These are phyloP conservation scores for Ornithoptera alexandrae DNA, from an alignment of 2,888 invertebrate species.

Conservation along the genomic window DNA sequence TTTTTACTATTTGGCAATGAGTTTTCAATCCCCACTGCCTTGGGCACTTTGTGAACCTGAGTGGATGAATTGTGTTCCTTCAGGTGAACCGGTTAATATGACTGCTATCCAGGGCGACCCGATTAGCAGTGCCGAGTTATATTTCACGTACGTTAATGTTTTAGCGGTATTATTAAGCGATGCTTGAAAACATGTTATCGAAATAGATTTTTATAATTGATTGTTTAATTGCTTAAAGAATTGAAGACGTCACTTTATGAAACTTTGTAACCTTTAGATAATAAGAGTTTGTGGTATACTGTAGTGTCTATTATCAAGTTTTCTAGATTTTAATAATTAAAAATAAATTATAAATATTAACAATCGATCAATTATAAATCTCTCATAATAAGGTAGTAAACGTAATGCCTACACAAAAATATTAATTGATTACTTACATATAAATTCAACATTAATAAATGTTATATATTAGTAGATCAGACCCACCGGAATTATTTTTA, in stretches of 20 bases:
- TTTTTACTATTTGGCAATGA: constrained; percentile 85
- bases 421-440: too few relatives aligned
- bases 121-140: constrained; percentile 80
- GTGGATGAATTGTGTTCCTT: constrained; percentile 77
- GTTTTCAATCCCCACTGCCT: constrained; percentile 84
- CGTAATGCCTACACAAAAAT: too few relatives aligned
- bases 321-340: too few relatives aligned
- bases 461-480: too few relatives aligned
- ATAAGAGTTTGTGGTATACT: too few relatives aligned
- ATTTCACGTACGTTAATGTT: constrained; percentile 70
- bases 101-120: constrained; percentile 41
- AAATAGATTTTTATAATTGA: neutral
- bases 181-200: neutral
- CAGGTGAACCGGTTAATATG: constrained; percentile 49
- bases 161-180: neutral
- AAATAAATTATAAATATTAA: too few relatives aligned
- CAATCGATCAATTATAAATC: too few relatives aligned
- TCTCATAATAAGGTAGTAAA: too few relatives aligned
- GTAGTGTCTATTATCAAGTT: too few relatives aligned
- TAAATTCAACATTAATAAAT: too few relatives aligned
- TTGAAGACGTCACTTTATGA: neutral
- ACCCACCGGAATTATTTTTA: too few relatives aligned
- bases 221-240: neutral
- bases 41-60: constrained; percentile 84
- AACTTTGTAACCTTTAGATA: neutral